phyloP scores from a whole-genome alignment of 2,113 vertebrate species.

The Isichthys henryi region DNA sequence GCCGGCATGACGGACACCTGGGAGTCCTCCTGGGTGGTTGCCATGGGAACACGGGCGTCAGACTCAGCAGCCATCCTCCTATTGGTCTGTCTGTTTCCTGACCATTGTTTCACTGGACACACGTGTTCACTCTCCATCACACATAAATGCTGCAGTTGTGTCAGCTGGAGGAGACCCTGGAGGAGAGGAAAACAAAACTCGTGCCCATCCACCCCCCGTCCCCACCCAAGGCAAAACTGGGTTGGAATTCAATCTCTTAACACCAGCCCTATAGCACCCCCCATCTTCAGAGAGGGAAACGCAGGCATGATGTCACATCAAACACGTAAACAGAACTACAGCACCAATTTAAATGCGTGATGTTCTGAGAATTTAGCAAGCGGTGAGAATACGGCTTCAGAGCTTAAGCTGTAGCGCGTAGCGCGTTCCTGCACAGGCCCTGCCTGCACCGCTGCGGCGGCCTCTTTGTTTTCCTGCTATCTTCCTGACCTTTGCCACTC shows the following conservation, averaged over 20 bases:
- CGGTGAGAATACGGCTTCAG: not conserved
- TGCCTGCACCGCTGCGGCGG: not conserved
- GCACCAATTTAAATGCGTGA: not conserved
- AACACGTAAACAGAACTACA: not conserved
- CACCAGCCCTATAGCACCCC: not conserved
- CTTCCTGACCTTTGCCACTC: not conserved
- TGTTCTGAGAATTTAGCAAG: not conserved
- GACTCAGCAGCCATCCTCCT: not conserved
- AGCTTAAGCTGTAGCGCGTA: not conserved
- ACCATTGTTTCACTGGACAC: not conserved
- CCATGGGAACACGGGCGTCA: not conserved
- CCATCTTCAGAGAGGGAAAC: not conserved
- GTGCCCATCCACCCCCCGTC: not conserved
- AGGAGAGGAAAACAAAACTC: not conserved
- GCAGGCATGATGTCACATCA: not conserved
- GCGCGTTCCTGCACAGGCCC: too few species aligned
- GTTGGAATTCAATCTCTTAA: not conserved
- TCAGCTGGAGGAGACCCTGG: not conserved
- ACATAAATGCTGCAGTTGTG: not conserved
- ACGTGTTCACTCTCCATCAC: not conserved
- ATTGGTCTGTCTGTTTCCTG: not conserved
- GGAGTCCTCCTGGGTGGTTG: not conserved
- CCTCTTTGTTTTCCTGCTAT: not conserved
- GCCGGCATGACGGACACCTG: not conserved
- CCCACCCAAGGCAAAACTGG: not conserved